Percentiles rank a stretch among this genome's conserved stretches.
These are phyloP conservation scores for Calliphora vicina DNA, from an alignment of 1,140 invertebrate genomes.

Conservation along the genomic window DNA sequence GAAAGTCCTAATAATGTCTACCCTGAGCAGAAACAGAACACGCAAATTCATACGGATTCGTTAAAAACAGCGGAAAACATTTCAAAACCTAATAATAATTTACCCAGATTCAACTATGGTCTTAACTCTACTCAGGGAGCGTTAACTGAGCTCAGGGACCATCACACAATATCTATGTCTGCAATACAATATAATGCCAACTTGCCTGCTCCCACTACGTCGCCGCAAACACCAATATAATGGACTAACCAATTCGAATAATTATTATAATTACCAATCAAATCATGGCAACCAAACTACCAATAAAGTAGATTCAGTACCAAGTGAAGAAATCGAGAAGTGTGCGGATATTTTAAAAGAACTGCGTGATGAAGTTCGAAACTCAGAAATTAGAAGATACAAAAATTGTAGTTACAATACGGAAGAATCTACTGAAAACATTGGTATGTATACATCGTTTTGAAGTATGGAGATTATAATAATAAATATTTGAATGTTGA, in stretches of 20 bases:
- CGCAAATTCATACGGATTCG: neutral
- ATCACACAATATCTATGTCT: neutral
- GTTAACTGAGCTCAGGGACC: neutral
- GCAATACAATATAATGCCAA: neutral
- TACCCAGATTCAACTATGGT: conserved; percentile 11
- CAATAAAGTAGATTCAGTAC: neutral
- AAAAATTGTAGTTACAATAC: conserved; percentile 60
- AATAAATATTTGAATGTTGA: too few species aligned
- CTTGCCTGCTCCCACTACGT: neutral
- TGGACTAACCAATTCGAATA: neutral
- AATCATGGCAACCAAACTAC: neutral
- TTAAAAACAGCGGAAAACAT: neutral
- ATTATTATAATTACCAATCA: neutral
- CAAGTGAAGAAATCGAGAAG: conserved; percentile 66
- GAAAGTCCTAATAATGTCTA: neutral
- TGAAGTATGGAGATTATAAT: too few species aligned
- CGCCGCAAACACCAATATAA: neutral
- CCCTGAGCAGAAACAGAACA: neutral
- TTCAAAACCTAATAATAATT: conserved; percentile 24
- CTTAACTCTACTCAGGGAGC: conserved; percentile 14
- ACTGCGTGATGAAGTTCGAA: conserved; percentile 71
- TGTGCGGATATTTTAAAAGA: conserved; percentile 77
- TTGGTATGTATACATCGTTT: neutral
- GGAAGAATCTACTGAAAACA: conserved; percentile 38
- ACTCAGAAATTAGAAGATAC: conserved; percentile 59